Evolutionary conservation across 2,888 invertebrate species (phyloP), one percentile per base, ranked within the genome.

Genomic region (Asteroscopus sphinx): DNA sequence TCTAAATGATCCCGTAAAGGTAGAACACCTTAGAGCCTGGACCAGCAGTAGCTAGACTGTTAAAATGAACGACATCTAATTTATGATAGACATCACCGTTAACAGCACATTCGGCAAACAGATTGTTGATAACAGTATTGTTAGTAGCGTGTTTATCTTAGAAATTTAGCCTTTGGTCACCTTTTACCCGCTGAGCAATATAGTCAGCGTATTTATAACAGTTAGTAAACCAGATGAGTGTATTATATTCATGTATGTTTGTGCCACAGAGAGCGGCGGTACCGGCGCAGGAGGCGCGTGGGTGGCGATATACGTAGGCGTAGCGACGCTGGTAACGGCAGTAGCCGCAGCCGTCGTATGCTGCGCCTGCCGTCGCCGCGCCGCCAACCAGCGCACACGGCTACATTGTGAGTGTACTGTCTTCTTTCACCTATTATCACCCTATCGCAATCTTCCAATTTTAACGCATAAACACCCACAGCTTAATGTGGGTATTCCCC

Each of bases 331-430:
- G 83, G 95, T 96, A 75, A 92, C 96, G 83, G 95, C 96, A 78
- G 96, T 96, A 55, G 95, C 96, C 81, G 96, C 96, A 71, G 96
- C 96, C 56, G 96, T 96, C 71, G 95, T 96, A 60, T 96, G 96
- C 87, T 98, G 97, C 93, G 95, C 97, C 80, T 98, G 97, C 89
- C 96, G 97, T 62, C 95, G 96, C 77, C 95, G 95, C 60, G 89
- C 95, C 66, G 91, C 92, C 58, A 93, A 95, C 85, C 94, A 88
- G 68, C 91, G 91, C 72, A 90, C 92, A 47, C 91, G 92, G 62
- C 77, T 92, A 77, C 92, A 93, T 70, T 87, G 93, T 93, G 68
- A 87, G 87, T 85, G 64, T 26, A 33, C 32, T 21, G n/a, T 7
- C 13, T 33, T 33, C 1, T 28, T 28, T 28, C 11, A 28, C 11